Conservation (phyloP, 2,888 invertebrate genomes). For the Phytoseiulus persimilis region DNA sequence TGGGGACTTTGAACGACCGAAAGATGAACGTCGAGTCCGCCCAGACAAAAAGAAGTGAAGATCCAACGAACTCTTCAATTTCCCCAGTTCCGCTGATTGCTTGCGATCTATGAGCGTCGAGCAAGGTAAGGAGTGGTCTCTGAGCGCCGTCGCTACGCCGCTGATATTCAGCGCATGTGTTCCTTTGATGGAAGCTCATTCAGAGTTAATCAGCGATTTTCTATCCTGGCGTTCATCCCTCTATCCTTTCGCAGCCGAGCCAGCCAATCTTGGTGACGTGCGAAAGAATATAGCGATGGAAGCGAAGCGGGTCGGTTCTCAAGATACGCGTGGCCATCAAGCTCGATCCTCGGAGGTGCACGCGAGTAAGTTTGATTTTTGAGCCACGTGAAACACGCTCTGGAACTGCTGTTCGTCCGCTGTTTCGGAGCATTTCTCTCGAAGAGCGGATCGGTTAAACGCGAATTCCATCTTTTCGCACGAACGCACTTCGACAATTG, state of each 20-base stretch:
- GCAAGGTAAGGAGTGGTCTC: background rate
- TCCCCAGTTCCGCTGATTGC: background rate
- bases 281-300: background rate
- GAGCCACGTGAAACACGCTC: background rate
- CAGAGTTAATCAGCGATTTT: background rate
- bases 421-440: background rate
- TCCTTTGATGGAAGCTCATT: background rate
- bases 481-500: background rate
- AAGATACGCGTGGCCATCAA: background rate
- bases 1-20: background rate
- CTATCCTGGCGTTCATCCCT: background rate
- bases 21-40: too few species aligned
- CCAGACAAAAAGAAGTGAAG: background rate
- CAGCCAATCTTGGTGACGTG: background rate
- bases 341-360: background rate
- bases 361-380: background rate
- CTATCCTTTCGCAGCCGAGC: background rate
- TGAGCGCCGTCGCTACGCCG: background rate
- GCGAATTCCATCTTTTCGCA: background rate
- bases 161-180: background rate
- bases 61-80: background rate
- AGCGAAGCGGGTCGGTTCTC: background rate
- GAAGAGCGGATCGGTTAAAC: background rate
- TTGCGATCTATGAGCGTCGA: background rate
- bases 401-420: background rate